Evolutionary conservation across 2,113 vertebrate species (phyloP), one percentile per base, ranked within the genome.

Genomic region (Psophia crepitans): DNA sequence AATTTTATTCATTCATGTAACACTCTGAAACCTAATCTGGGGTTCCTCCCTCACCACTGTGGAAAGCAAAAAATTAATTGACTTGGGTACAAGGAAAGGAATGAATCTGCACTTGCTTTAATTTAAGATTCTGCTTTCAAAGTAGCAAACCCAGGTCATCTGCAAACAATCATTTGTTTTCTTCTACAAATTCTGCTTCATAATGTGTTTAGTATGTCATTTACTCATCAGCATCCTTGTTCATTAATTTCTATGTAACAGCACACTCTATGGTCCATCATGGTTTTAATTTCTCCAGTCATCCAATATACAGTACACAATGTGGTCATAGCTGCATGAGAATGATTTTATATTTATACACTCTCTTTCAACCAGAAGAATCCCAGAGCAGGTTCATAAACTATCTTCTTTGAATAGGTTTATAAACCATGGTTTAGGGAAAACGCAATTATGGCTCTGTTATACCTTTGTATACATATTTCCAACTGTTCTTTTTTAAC

Each of bases 11-110:
- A 77, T 90, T 94, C 66, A 77, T 83, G 46, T 94, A 94, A 89
- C 92, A 89, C 90, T 96, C 95, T 80, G 58, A 91, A 96, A 92
- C 89, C 63, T 96, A 95, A 97, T 97, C 94, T 95, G 90, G 41
- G 56, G 30, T 92, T 88, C 69, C 92, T 96, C 86, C 87, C 88
- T 91, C 79, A 91, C 71, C 8, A n/a, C 78, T 87, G 27, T 87
- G 80, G 57, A 95, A 93, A 90, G 68, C 24, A 87, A 91, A 96
- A 96, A 94, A 90, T 57, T 91, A 96, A 94, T 71, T 84, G 14
- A 84, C 78, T 77, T 93, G 17, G 23, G 63, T 87, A 74, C 73
- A 95, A 90, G 65, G n/a, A 84, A 97, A 95, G 23, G 46, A 95
- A 90, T 70, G 13, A 93, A 85, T 91, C 70, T 90, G 44, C n/a